Base-by-base conservation (phyloP, 2,888 invertebrate species). In the Sympetrum striolatum region DNA sequence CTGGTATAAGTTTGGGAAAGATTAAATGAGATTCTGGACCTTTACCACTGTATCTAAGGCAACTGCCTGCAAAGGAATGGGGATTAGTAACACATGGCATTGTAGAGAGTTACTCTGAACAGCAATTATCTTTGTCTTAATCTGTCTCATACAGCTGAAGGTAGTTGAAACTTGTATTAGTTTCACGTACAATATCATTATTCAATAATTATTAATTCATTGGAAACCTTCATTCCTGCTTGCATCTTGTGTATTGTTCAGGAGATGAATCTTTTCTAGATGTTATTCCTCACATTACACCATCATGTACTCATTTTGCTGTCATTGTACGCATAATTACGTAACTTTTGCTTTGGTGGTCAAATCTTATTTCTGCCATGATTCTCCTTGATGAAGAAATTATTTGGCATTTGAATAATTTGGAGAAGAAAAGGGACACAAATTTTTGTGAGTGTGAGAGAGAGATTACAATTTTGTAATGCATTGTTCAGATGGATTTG, bases 1-100 rank as follows among this genome's bases (percentile, higher is more conserved):
- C 31, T 22, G 25, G 5, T 12, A 37, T n/a, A 18, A 64, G 82
- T 86, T 37, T 58, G 86, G 64, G 80, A 35, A 80, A 58, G 25
- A 80, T 39, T 22, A 80, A 90, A 90, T 90, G 90, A 37, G 60
- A 58, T 79, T 90, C 90, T 90, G 90, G 81, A 90, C 90, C 90
- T 90, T 31, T 90, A 80, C 90, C 90, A 90, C 64, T 14, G 18
- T 31, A 60, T 58, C 60, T 18, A n/a, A 15, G 37, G 37, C 2
- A 60, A 60, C 37, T 37, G 60, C 22, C 6, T 22, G 60, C n/a
- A 48, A 73, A 60, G 64, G 86, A 64, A 64, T 37, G 37, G 86
- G 82, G 82, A 37, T 37, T 86, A 86, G 60, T 64, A 37, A 60
- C 64, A 86, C 37, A 22, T 86, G 86, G 60, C 58, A 86, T 60